Conservation (phyloP, 1,140 invertebrate species). For the Meloidogyne exigua region DNA sequence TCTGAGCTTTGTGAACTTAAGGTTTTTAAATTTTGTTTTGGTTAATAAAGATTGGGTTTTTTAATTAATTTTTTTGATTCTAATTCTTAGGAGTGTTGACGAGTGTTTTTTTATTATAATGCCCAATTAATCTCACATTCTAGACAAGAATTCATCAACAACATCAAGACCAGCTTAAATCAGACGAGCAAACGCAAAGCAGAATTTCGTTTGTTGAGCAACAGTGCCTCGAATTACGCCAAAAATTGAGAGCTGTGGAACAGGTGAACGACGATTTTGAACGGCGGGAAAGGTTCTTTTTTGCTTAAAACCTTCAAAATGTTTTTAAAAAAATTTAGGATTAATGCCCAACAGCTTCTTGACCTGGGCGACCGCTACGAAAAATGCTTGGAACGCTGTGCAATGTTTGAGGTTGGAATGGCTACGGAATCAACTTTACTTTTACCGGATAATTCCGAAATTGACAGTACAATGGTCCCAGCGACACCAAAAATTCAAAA, state of each 20-base stretch:
- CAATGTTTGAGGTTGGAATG: constrained; percentile 32
- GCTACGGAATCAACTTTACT: background rate
- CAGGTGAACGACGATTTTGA: constrained; percentile 34
- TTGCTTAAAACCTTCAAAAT: background rate
- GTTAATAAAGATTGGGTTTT: no score
- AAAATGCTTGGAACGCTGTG: constrained; percentile 37
- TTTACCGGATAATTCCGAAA: background rate
- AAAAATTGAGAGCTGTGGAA: constrained; percentile 32
- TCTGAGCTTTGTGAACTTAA: constrained; percentile 24
- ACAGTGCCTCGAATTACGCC: constrained; percentile 13
- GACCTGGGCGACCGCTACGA: constrained; percentile 33
- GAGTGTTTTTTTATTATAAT: no score
- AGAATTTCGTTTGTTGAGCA: constrained; percentile 9
- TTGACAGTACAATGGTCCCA: background rate
- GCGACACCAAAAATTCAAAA: background rate
- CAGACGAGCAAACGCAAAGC: constrained; percentile 19
- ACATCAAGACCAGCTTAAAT: constrained; percentile 1
- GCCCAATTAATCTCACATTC: no score
- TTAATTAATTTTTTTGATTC: no score
- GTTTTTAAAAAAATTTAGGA: constrained; percentile 18
- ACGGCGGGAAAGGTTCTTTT: constrained; percentile 28
- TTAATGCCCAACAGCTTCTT: constrained; percentile 31
- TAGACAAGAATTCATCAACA: constrained; percentile 27
- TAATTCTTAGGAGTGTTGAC: no score
- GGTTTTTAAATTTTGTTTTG: constrained; percentile 24